Base-by-base conservation (phyloP, 2,888 invertebrate genomes). In the Nomada goodeniana region DNA sequence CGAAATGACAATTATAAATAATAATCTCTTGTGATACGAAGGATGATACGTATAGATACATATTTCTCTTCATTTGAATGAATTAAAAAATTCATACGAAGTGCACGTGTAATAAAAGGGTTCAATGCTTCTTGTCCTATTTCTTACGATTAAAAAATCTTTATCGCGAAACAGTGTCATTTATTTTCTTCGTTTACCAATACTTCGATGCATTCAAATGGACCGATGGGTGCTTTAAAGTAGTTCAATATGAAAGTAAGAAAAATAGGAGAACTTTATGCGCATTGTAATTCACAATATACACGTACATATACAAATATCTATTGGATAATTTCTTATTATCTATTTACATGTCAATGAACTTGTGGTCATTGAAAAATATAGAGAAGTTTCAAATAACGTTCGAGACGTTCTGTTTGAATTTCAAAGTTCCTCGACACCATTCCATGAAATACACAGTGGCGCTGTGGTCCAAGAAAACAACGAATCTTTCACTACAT, bases 71-170 rank as follows among this genome's bases (percentile, higher is more conserved):
- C 26, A 47, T 47, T 47, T n/a, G 1, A 15, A 5, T 9, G 20
- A 70, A 59, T 57, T 59, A 18, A 47, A 59, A 59, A 59, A 29
- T 59, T 59, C n/a, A 70, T 59, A 29, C 59, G 13, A 57, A 18
- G 44, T 11, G 7, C 23, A 44, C 11, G 26, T 18, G 1, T 18
- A 0, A 11, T 55, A 42, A 55, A 57, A 57, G n/a, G 23, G 23
- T 2, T 26, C 23, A 7, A 69, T 15, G 4, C 2, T 10, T 57
- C 2, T 7, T n/a, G 13, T 23, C n/a, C 44, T 23, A n/a, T 57
- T 57, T 42, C 29, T 7, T 4, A 18, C 5, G 5, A 44, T 55
- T 23, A 10, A 68, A 11, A 11, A 11, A 55, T 36, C 18, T 23
- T 20, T 47, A 3, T 47, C 15, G 47, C 36, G 36, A 7, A 36